phyloP scores from a whole-genome alignment of 2,888 invertebrate genomes.

The Brenthis ino region DNA sequence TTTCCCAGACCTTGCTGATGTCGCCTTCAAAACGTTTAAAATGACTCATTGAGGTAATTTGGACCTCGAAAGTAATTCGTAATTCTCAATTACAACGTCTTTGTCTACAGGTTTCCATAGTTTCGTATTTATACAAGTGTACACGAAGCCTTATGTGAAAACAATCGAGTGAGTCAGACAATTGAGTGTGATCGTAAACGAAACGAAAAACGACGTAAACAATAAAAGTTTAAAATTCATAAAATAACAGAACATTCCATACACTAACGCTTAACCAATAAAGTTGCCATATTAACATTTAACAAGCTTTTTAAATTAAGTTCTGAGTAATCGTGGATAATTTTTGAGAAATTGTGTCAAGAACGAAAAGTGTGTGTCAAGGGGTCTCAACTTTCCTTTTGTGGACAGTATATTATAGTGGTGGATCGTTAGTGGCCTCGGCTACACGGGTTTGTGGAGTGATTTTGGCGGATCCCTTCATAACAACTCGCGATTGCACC shows the following conservation, averaged over 20 bases:
- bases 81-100: constrained; percentile 59
- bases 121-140: constrained; percentile 71
- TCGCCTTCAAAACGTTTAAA: constrained; percentile 50
- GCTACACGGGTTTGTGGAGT: constrained; percentile 59
- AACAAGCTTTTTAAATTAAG: constrained; percentile 51
- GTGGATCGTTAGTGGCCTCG: constrained; percentile 69
- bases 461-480: constrained; percentile 76
- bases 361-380: constrained; percentile 78
- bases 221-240: constrained; percentile 46
- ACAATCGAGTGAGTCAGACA: constrained; percentile 56
- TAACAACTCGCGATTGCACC: constrained; percentile 49
- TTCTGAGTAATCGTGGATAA: constrained; percentile 55
- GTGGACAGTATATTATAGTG: constrained; percentile 57
- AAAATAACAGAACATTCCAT: constrained; percentile 72
- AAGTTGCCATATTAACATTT: constrained; percentile 76
- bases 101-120: constrained; percentile 55
- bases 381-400: constrained; percentile 77
- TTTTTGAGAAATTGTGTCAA: constrained; percentile 71
- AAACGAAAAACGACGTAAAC: constrained; percentile 56
- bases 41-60: constrained; percentile 60
- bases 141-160: constrained; percentile 61
- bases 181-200: constrained; percentile 44
- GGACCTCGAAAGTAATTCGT: constrained; percentile 53
- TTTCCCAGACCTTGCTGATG: constrained; percentile 28
- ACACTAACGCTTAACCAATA: constrained; percentile 62